Base-by-base conservation (phyloP, 2,113 vertebrate genomes). In the Callopanchax toddi region DNA sequence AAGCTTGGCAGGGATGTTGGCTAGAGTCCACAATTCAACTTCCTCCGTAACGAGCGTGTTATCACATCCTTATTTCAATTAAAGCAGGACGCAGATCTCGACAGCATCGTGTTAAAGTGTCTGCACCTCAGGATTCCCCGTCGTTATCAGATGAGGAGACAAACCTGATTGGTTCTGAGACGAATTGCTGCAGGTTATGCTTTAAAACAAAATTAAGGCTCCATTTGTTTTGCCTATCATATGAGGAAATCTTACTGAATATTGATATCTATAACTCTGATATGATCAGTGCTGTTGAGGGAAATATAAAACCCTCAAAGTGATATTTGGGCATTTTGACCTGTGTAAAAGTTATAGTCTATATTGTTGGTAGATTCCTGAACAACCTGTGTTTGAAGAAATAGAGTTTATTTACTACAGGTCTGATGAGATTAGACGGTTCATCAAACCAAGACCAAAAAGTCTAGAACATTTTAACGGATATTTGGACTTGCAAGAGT, bases 21-120 rank as follows among this genome's bases (percentile, higher is more conserved):
- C 71, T 71, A 9, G n/a, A 72, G 64, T 78, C 79, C 76, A 64
- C 60, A 49, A 40, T 61, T 74, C 55, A 60, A 55, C 52, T 46
- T 62, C 62, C 62, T 57, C 67, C 60, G 52, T 87, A 83, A 90
- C 75, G 80, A 81, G 75, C 80, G 66, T 79, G 85, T 86, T 86
- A 85, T 83, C 79, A 46, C 83, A 69, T 82, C 76, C 78, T 76
- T 76, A 87, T 90, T 90, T 90, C 87, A 92, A 90, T 91, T 91
- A 89, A 79, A 86, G 71, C 58, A 69, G 78, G 72, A 74, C 75
- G 72, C 79, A 80, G 60, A 83, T 83, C 81, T 64, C 84, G 74
- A 79, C 63, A 84, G 74, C 75, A 71, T 76, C 63, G 67, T 75
- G 76, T 70, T 79, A 64, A 78, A 79, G 71, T 71, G 82, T 79